These are phyloP conservation scores for Cliona cf. orientalis DNA, from an alignment of 37 sponge, comb jelly and placozoan genomes.

Conservation along the genomic window DNA sequence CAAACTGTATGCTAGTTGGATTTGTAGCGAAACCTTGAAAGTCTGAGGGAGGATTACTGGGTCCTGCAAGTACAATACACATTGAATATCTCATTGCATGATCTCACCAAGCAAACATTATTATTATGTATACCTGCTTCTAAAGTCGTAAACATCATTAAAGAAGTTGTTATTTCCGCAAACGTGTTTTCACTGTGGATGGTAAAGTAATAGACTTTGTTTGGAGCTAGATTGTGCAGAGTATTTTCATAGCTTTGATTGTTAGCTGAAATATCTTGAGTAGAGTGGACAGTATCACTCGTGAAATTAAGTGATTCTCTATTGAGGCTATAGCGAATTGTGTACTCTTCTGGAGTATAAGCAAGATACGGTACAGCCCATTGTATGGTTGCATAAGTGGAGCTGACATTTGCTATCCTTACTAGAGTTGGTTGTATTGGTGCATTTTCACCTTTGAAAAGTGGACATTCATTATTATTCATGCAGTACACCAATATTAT, in stretches of 20 bases:
- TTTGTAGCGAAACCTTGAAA: background rate
- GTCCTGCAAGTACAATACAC: background rate
- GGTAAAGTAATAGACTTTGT: background rate
- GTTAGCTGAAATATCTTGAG: background rate
- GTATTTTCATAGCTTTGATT: background rate
- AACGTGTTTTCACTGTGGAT: background rate
- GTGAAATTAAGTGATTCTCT: background rate
- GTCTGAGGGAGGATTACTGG: background rate
- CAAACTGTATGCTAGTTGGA: background rate
- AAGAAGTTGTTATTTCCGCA: background rate
- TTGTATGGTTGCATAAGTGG: background rate
- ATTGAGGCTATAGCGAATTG: background rate
- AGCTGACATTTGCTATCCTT: background rate
- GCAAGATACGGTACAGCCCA: background rate
- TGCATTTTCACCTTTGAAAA: background rate
- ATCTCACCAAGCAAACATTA: no score
- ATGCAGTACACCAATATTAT: no score
- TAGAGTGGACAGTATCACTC: background rate
- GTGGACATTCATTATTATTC: no score
- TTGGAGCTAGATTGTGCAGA: background rate
- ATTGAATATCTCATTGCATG: background rate
- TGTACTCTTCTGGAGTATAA: conserved; percentile 20
- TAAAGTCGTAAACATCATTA: background rate
- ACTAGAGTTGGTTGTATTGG: background rate
- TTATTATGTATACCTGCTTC: conserved; percentile 2